Conservation (phyloP, 2,797 vertebrate genomes). For the Sebastes oblongus region DNA sequence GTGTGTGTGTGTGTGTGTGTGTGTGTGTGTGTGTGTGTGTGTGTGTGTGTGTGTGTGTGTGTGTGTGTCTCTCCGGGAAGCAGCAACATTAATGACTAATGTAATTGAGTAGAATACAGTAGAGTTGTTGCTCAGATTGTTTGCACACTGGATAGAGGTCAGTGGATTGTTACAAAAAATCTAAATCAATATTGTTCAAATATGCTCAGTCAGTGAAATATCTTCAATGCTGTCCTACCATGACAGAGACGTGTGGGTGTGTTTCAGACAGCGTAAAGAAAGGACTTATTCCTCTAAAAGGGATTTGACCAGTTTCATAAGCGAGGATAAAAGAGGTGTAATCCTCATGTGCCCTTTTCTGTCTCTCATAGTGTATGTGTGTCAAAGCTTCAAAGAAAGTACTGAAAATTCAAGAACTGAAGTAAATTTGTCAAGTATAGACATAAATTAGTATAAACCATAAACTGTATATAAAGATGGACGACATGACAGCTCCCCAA, state of each 20-base stretch:
- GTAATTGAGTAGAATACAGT: slow-evolving; percentile 30
- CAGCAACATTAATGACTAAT: slow-evolving; percentile 41
- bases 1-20: slow-evolving; percentile 29
- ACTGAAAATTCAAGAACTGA: neutral
- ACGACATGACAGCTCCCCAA: too few relatives aligned
- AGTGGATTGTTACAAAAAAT: slow-evolving; percentile 6
- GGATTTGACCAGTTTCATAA: slow-evolving; percentile 64
- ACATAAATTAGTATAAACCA: neutral
- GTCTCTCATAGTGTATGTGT: neutral
- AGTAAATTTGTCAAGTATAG: neutral
- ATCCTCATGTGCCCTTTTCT: slow-evolving; percentile 37
- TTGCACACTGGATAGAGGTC: neutral
- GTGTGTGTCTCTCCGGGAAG: slow-evolving; percentile 19
- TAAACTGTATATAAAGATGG: too few relatives aligned
- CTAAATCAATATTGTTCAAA: slow-evolving; percentile 13
- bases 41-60: slow-evolving; percentile 28
- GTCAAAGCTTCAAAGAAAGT: neutral
- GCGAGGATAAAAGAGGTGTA: slow-evolving; percentile 44
- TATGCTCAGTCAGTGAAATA: neutral
- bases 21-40: slow-evolving; percentile 28
- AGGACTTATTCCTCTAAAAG: slow-evolving; percentile 37
- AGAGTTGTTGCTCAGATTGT: slow-evolving; percentile 6
- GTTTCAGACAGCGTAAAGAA: neutral
- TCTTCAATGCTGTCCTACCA: neutral
- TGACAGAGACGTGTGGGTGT: neutral